Evolutionary conservation across 2,797 vertebrate species (phyloP).

Genomic region (Scyliorhinus canicula): DNA sequence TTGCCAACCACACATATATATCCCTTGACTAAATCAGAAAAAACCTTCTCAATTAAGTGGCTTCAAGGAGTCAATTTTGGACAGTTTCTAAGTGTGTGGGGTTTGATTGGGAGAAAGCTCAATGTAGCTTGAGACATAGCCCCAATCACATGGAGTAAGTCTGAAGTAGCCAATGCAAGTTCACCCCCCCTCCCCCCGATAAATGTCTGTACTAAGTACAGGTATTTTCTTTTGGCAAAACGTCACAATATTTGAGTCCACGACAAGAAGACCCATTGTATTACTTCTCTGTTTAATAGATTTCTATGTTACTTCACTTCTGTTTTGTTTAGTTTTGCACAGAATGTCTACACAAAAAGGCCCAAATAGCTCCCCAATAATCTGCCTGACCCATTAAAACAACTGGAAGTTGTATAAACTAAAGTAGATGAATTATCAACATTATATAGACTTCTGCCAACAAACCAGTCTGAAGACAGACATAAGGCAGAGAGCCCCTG

Average conservation of each 20-base stretch:
- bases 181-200: background rate
- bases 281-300: background rate
- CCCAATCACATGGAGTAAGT: background rate
- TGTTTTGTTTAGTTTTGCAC: slow-evolving; percentile 11
- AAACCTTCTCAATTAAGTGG: background rate
- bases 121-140: background rate
- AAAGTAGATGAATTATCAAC: slow-evolving; percentile 30
- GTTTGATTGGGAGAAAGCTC: background rate
- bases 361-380: background rate
- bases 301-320: background rate
- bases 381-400: background rate
- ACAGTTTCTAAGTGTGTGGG: background rate
- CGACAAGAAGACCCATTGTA: background rate
- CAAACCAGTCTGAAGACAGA: slow-evolving; percentile 10
- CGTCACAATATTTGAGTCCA: slow-evolving; percentile 29
- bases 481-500: slow-evolving; percentile 15
- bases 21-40: background rate
- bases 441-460: background rate
- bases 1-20: background rate
- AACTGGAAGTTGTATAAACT: slow-evolving; percentile 34
- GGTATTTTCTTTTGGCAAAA: background rate
- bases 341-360: background rate
- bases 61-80: background rate
- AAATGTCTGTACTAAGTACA: background rate
- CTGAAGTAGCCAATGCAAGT: background rate